Conservation (phyloP, 1,140 invertebrate species). For the Wasmannia auropunctata region DNA sequence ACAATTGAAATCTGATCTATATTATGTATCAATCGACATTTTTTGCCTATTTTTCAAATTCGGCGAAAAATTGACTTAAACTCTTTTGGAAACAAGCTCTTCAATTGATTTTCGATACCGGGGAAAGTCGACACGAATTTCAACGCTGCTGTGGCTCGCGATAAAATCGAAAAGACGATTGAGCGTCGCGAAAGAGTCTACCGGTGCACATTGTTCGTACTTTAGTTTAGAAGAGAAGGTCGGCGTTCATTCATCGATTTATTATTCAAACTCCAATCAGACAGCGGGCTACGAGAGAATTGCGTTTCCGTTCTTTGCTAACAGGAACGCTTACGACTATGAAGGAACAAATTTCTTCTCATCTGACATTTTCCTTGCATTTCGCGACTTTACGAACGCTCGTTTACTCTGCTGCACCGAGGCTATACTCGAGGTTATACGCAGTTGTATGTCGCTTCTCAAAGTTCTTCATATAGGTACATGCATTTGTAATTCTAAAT, state of each 20-base stretch:
- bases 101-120: conserved; percentile 27
- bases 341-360: conserved; percentile 48
- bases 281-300: neutral
- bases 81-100: neutral
- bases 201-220: neutral
- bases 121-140: conserved; percentile 3
- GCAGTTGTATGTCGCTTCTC: neutral
- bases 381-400: conserved; percentile 5
- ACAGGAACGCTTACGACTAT: conserved; percentile 32
- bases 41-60: neutral
- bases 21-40: neutral
- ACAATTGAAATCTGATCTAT: neutral
- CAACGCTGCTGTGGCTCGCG: neutral
- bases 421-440: neutral
- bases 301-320: conserved; percentile 24
- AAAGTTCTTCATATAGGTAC: neutral
- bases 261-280: conserved; percentile 58
- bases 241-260: conserved; percentile 46
- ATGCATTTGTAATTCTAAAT: neutral
- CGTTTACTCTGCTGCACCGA: neutral
- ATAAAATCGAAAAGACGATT: conserved; percentile 15
- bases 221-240: conserved; percentile 13
- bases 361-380: conserved; percentile 30
- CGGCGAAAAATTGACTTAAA: neutral
- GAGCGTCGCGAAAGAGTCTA: neutral